A percentile compares a stretch with the other conserved stretches of the same genome.
Evolutionary conservation across 2,888 invertebrate genomes (phyloP).

Genomic region (Torymus tubicola): DNA sequence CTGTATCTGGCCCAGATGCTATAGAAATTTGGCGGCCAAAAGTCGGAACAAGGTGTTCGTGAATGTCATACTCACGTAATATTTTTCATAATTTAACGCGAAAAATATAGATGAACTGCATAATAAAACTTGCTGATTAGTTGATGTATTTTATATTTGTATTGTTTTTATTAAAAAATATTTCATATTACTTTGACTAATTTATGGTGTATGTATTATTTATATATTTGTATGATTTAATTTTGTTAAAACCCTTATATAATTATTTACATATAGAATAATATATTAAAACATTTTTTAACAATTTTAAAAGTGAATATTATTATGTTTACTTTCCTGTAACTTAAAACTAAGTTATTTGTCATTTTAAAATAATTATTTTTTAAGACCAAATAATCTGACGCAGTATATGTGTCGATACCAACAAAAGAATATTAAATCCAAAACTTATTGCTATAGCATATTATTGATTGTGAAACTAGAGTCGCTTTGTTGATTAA

Average conservation of each 20-base stretch:
- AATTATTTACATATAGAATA: constrained; percentile 25
- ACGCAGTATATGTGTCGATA: no score
- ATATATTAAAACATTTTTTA: constrained; percentile 18
- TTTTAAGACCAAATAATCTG: no score
- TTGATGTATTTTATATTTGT: constrained; percentile 55
- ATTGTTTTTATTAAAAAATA: constrained; percentile 56
- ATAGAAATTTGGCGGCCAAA: constrained; percentile 71
- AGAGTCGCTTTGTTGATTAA: neutral
- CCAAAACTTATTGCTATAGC: neutral
- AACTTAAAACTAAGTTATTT: neutral
- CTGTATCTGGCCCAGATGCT: constrained; percentile 68
- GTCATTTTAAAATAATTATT: no score
- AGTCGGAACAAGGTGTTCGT: constrained; percentile 56
- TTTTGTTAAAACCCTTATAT: constrained; percentile 37
- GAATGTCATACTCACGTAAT: constrained; percentile 39
- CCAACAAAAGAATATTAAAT: neutral
- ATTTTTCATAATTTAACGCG: constrained; percentile 49
- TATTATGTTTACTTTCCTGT: constrained; percentile 19
- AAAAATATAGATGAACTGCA: constrained; percentile 34
- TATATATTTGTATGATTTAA: constrained; percentile 37
- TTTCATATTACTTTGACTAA: constrained; percentile 51
- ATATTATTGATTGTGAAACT: neutral
- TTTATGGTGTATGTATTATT: constrained; percentile 46
- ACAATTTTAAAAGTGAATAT: constrained; percentile 3
- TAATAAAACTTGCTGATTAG: constrained; percentile 48